Evolutionary conservation across 30 jellyfish, hydroid and myxozoan species (phyloP).

Genomic region (Chrysaora quinquecirrha): DNA sequence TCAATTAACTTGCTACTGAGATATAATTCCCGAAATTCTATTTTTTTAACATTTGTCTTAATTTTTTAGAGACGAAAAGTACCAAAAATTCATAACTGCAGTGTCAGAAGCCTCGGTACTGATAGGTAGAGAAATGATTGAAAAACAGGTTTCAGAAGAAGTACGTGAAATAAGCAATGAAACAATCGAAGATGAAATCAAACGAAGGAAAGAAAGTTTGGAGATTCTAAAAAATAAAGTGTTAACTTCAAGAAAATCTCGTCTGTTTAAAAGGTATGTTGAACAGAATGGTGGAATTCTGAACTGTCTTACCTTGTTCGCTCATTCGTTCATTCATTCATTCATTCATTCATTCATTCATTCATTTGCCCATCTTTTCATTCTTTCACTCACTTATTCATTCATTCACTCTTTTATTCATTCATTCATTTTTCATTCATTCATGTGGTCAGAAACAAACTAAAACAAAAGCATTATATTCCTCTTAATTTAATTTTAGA

Average conservation of each 20-base stretch:
- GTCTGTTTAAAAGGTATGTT: constrained; percentile 30
- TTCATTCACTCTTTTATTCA: too few species aligned
- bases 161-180: constrained; percentile 1
- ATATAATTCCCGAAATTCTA: too few species aligned
- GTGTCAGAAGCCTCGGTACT: neutral
- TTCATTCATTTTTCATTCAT: too few species aligned
- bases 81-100: neutral
- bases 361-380: too few species aligned
- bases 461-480: too few species aligned
- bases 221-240: constrained; percentile 13
- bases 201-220: constrained; percentile 34
- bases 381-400: too few species aligned
- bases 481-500: neutral
- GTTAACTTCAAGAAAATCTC: neutral
- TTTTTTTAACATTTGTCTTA: neutral
- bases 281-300: neutral
- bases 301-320: neutral
- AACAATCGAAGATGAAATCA: constrained; percentile 4
- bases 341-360: too few species aligned
- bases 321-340: neutral
- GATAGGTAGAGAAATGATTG: constrained; percentile 24
- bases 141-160: constrained; percentile 10
- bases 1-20: too few species aligned
- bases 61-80: constrained; percentile 19
- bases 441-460: too few species aligned